Conservation (phyloP, 2,113 vertebrate genomes). For the Brienomyrus brachyistius region DNA sequence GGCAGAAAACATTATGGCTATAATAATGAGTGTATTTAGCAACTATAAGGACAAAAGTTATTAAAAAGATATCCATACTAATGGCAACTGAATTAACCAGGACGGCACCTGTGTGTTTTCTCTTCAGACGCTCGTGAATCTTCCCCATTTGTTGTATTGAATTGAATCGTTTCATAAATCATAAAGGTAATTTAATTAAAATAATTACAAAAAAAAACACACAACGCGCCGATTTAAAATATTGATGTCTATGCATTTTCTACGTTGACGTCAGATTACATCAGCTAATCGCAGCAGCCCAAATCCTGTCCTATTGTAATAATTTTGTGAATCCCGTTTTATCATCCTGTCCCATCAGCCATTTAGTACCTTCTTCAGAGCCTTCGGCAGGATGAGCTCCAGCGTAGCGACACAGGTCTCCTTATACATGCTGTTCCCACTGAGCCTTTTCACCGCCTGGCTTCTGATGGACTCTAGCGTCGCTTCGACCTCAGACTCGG, state of each 20-base stretch:
- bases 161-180: too few relatives aligned
- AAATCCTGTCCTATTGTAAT: too few relatives aligned
- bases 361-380: constrained; percentile 35
- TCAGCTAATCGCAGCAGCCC: not conserved
- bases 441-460: constrained; percentile 72
- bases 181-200: not conserved
- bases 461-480: constrained; percentile 75
- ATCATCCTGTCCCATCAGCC: not conserved
- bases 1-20: too few relatives aligned
- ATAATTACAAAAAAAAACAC: not conserved
- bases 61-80: too few relatives aligned
- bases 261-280: too few relatives aligned
- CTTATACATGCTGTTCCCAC: constrained; percentile 72
- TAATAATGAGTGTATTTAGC: too few relatives aligned
- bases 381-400: constrained; percentile 72
- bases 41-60: too few relatives aligned
- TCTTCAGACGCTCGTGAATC: too few relatives aligned
- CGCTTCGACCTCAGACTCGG: constrained; percentile 55
- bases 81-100: too few relatives aligned
- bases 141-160: too few relatives aligned
- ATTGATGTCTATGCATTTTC: not conserved
- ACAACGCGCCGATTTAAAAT: not conserved
- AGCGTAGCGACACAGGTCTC: constrained; percentile 76
- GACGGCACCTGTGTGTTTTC: too few relatives aligned
- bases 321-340: too few relatives aligned